phyloP scores from a whole-genome alignment of 1,140 invertebrate species.

The Philotrypesis tridentata region DNA sequence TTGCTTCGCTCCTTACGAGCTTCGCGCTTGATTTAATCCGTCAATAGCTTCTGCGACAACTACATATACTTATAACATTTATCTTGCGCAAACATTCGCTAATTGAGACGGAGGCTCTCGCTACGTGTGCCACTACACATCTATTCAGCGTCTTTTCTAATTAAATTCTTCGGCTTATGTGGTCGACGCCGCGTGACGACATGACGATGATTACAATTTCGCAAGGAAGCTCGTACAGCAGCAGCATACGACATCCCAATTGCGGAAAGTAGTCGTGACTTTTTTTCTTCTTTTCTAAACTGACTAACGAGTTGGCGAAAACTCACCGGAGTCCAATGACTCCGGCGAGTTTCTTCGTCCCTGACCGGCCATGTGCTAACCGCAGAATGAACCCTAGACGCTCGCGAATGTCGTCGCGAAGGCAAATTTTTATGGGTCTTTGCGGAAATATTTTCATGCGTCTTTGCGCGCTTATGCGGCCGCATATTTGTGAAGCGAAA shows the following conservation, averaged over 20 bases:
- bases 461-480: no score
- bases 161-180: background rate
- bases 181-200: background rate
- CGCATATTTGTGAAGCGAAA: no score
- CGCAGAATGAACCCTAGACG: conserved; percentile 27
- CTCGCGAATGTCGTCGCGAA: conserved; percentile 42
- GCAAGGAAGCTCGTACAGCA: background rate
- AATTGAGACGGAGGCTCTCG: background rate
- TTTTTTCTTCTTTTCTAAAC: background rate
- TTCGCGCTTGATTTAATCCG: background rate
- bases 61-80: background rate
- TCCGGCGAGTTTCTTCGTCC: background rate
- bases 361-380: background rate
- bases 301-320: background rate
- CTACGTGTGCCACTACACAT: background rate
- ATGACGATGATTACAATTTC: background rate
- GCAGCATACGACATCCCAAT: background rate
- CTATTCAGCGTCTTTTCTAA: background rate
- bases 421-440: no score
- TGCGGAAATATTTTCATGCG: no score
- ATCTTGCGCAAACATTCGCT: background rate
- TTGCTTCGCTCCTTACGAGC: background rate
- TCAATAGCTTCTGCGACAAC: background rate
- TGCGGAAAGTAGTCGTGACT: background rate
- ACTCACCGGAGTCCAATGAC: background rate